Evolutionary conservation across 2,113 vertebrate species (phyloP), one percentile per base, ranked within the genome.

Genomic region (Zootoca vivipara): DNA sequence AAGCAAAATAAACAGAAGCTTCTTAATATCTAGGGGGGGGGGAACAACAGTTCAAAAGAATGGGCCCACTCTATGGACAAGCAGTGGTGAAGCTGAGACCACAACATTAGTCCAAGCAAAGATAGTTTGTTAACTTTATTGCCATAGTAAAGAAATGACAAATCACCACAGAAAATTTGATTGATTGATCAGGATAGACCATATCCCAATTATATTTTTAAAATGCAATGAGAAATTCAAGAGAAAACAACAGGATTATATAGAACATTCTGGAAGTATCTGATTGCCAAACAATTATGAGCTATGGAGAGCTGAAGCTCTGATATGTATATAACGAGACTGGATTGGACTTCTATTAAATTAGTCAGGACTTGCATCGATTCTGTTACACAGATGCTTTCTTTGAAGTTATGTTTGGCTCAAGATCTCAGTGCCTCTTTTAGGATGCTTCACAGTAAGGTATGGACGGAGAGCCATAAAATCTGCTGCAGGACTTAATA

Each of bases 351-450:
- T 91, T 86, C 79, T 92, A 96, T 89, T 92, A 96, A 95, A 95
- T 95, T 95, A 95, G 85, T 86, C 74, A 90, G 64, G 82, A 93
- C 91, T 62, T 92, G 91, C 52, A 92, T 79, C 87, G 83, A 95
- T 90, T 95, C 95, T 95, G 95, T 90, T 90, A 93, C 92, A 89
- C 95, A 96, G 94, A 96, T 96, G 94, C 92, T 91, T 92, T 80
- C 95, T 95, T 96, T 96, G 93, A 96, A 95, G 95, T 95, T 90
- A 89, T 79, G 79, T 82, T 90, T 91, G 87, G 87, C 87, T 94
- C 38, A 87, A 92, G 77, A 88, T 92, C 92, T 90, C 79, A 84
- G 75, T 89, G 89, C 80, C 73, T 83, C 90, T 94, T 94, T 92
- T 80, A 92, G 92, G 88, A 90, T 92, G 85, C 91, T 91, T 93